Base-by-base conservation (phyloP, 2,888 invertebrate genomes). In the Agrilus cyanescens region DNA sequence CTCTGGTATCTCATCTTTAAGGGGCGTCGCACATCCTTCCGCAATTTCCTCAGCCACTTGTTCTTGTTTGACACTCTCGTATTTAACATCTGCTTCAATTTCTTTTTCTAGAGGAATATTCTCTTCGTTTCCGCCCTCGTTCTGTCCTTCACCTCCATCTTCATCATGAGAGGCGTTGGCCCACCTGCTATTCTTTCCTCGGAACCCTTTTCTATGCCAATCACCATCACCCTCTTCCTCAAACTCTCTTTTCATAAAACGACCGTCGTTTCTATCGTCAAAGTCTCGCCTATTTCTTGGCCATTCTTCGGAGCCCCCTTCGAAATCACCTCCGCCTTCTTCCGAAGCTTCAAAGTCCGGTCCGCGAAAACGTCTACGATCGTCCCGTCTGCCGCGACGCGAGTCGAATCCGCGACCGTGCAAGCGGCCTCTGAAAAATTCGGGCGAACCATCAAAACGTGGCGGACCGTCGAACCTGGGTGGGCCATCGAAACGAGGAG, bases 401-500 rank as follows among this genome's bases (percentile, higher is more conserved):
- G 45, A 48, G 41, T 48, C 46, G 31, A 25, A 25, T 25, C 36
- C 37, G 40, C 38, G 15, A 40, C 33, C 38, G 47, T 44, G 29
- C 44, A 47, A 13, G 46, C 48, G 33, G 45, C 48, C 25, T 42
- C 50, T 35, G 46, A 43, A 31, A 45, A 46, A 25, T 36, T 44
- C 45, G 12, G 49, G 50, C 15, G 48, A 47, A 12, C 53, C 54
- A 16, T 58, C 56, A 44, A 50, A 50, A 25, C 52, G 51, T 16
- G 53, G 52, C 1, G 56, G 54, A 5, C 57, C 56, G 12, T 47
- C 42, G 7, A 47, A 49, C 34, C 51, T 52, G 38, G 57, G 60
- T 40, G 55, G 53, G 14, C 61, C 58, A 33, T 50, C 52, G 37
- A 55, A 55, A 34, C 51, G 59, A 13, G 56, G 57, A n/a, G 59